Evolutionary conservation across 2,113 vertebrate species (phyloP).

Genomic region (Ophthalmolycus amberensis): DNA sequence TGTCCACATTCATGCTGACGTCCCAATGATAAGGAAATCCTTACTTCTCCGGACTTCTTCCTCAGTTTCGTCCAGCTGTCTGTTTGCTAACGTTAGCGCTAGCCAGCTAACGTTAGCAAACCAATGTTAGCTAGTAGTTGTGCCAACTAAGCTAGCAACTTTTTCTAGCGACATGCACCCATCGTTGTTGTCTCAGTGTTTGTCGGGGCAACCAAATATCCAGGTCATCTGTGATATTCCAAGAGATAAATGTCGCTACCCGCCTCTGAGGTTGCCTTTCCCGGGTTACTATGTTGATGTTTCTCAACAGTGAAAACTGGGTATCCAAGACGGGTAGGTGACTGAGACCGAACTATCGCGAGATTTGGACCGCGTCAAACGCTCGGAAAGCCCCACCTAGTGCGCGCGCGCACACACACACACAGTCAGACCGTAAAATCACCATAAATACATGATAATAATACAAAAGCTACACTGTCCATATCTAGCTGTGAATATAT

Average conservation of each 20-base stretch:
- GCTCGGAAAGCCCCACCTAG: neutral
- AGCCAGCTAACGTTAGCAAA: conserved; percentile 67
- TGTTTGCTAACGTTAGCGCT: conserved; percentile 74
- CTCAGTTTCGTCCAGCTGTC: conserved; percentile 59
- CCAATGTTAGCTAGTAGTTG: conserved; percentile 53
- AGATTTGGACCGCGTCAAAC: conserved; percentile 35
- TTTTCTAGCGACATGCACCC: conserved; percentile 53
- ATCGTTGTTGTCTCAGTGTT: conserved; percentile 23
- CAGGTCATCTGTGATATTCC: conserved; percentile 10
- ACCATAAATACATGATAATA: neutral
- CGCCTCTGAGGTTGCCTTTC: conserved; percentile 66
- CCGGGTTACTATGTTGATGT: conserved; percentile 77
- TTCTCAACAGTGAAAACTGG: conserved; percentile 60
- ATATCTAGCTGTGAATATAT: neutral
- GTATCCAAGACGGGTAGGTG: conserved; percentile 74
- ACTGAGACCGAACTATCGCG: conserved; percentile 68
- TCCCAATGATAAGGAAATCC: conserved; percentile 36
- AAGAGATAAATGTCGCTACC: conserved; percentile 23
- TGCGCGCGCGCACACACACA: neutral
- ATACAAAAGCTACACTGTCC: neutral
- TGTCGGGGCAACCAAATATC: neutral
- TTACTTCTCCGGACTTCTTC: conserved; percentile 59
- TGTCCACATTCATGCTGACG: conserved; percentile 45
- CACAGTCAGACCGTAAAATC: neutral
- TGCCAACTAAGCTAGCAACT: conserved; percentile 66